Percentiles rank a stretch among this genome's conserved stretches.
These are phyloP conservation scores for Polydrusus tereticollis DNA, from an alignment of 2,888 invertebrate genomes.

Conservation along the genomic window DNA sequence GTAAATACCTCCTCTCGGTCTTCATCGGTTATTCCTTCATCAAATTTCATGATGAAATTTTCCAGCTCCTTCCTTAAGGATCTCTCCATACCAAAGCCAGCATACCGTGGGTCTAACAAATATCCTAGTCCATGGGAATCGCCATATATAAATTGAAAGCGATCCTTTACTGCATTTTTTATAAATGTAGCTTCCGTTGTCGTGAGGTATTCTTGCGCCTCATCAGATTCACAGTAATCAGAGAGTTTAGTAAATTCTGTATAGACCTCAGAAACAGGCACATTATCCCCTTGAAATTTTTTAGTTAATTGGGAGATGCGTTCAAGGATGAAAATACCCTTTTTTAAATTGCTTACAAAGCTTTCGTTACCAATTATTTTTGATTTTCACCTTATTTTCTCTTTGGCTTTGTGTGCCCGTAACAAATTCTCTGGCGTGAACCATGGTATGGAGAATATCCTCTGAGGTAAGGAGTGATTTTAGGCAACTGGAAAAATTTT, in stretches of 20 bases:
- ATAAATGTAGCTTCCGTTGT: neutral
- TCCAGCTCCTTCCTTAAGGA: slow-evolving; percentile 1
- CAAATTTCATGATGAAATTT: slow-evolving; percentile 12
- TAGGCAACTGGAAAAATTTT: neutral
- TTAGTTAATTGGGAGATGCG: neutral
- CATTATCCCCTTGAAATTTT: slow-evolving; percentile 2
- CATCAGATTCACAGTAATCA: neutral
- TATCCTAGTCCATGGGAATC: slow-evolving; percentile 18
- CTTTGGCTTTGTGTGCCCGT: neutral
- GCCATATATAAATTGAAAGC: slow-evolving; percentile 19
- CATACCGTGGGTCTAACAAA: slow-evolving; percentile 22
- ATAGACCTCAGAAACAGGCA: slow-evolving; percentile 18
- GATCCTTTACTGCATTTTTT: neutral
- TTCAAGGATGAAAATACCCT: slow-evolving; percentile 1
- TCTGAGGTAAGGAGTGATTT: slow-evolving; percentile 7
- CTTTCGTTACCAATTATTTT: neutral
- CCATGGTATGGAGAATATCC: slow-evolving; percentile 9
- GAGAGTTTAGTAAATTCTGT: neutral
- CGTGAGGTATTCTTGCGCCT: too few species aligned
- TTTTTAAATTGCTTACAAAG: slow-evolving; percentile 1
- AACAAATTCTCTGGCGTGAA: slow-evolving; percentile 6
- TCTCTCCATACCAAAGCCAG: slow-evolving; percentile 22
- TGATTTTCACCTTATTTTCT: neutral
- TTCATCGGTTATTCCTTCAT: neutral
- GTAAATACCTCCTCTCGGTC: neutral